Evolutionary conservation across 2,797 vertebrate species (phyloP).

Genomic region (Acipenser transmontanus): DNA sequence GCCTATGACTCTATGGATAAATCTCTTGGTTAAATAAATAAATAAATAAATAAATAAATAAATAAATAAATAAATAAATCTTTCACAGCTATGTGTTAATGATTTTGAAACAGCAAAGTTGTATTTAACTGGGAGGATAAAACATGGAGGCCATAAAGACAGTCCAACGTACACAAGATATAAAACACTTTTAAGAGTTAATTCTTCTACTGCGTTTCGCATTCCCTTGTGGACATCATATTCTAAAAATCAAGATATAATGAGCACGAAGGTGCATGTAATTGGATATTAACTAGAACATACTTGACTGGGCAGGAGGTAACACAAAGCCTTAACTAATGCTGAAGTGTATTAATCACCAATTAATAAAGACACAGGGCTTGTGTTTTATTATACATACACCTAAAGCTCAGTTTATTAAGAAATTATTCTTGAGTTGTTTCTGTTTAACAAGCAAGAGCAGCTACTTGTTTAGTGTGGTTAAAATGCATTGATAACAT

Average conservation of each 20-base stretch:
- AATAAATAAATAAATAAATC: slow-evolving; percentile 44
- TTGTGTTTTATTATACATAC: not conserved
- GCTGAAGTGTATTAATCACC: slow-evolving; percentile 94
- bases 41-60: slow-evolving; percentile 18
- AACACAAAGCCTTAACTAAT: slow-evolving; percentile 86
- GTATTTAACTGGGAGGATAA: slow-evolving; percentile 38
- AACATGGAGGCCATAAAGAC: not conserved
- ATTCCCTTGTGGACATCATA: slow-evolving; percentile 69
- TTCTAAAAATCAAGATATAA: slow-evolving; percentile 80
- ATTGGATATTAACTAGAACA: slow-evolving; percentile 78
- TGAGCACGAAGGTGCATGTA: slow-evolving; percentile 87
- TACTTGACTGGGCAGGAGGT: slow-evolving; percentile 92
- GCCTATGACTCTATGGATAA: too few species aligned
- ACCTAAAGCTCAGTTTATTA: not conserved
- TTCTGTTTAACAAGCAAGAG: not conserved
- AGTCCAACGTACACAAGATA: too few species aligned
- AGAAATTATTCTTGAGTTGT: not conserved
- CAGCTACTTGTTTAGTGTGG: not conserved
- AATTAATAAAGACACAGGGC: slow-evolving; percentile 73
- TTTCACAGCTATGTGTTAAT: slow-evolving; percentile 55
- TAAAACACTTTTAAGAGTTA: slow-evolving; percentile 26
- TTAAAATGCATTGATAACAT: too few species aligned
- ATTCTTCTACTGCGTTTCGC: slow-evolving; percentile 58
- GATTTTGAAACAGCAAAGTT: slow-evolving; percentile 51
- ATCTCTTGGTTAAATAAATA: too few species aligned